Evolutionary conservation across 2,113 vertebrate genomes (phyloP).

Genomic region (Anthoscopus minutus): DNA sequence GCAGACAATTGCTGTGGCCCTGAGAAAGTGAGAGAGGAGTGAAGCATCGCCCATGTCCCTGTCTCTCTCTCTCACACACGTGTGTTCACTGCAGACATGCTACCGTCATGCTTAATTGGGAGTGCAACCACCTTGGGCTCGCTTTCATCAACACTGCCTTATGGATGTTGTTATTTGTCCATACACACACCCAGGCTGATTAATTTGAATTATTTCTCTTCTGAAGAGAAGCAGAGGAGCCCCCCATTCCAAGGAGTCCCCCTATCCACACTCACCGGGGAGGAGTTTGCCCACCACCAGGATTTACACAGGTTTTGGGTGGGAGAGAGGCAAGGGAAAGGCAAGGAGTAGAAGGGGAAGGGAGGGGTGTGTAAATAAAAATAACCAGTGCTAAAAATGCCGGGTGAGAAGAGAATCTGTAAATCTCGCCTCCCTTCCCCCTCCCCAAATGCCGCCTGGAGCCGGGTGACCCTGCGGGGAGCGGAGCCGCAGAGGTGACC

Average conservation of each 20-base stretch:
- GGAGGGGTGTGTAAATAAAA: slow-evolving; percentile 49
- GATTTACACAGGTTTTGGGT: not conserved
- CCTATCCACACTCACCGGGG: not conserved
- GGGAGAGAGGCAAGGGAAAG: not conserved
- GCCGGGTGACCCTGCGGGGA: slow-evolving; percentile 74
- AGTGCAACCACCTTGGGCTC: not conserved
- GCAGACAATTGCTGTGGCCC: not conserved
- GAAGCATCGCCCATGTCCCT: not conserved
- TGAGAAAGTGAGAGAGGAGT: not conserved
- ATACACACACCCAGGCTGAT: not conserved
- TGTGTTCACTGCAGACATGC: not conserved
- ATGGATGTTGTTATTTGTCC: not conserved
- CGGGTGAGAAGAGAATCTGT: slow-evolving; percentile 42
- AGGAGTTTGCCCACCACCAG: not conserved
- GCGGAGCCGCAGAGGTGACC: slow-evolving; percentile 76
- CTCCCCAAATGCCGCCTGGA: slow-evolving; percentile 70
- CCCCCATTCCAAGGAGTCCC: not conserved
- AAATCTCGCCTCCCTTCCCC: slow-evolving; percentile 56
- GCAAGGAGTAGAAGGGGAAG: not conserved
- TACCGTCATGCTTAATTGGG: not conserved
- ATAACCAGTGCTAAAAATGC: slow-evolving; percentile 53
- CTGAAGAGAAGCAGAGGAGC: not conserved
- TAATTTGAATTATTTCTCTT: slow-evolving; percentile 27
- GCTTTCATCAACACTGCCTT: not conserved
- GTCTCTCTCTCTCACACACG: too few relatives aligned